Evolutionary conservation across 2,797 vertebrate genomes (phyloP).

Genomic region (Phalloptychus januarius): DNA sequence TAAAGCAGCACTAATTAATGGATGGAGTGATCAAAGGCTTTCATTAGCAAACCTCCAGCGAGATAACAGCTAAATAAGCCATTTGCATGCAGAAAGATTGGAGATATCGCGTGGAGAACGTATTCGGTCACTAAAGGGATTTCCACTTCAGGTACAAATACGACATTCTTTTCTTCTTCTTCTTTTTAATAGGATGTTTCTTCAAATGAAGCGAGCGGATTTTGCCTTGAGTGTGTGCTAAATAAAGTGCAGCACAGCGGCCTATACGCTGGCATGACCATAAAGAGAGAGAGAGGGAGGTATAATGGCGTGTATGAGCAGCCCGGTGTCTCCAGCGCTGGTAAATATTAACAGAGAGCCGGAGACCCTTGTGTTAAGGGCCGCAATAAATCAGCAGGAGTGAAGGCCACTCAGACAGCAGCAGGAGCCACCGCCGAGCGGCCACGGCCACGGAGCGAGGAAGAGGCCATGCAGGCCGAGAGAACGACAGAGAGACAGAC

Average conservation of each 20-base stretch:
- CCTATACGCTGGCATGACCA: conserved; percentile 27
- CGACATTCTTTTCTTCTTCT: not conserved
- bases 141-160: not conserved
- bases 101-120: not conserved
- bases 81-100: not conserved
- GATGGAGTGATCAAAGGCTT: not conserved
- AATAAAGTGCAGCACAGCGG: conserved; percentile 34
- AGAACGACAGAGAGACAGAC: not conserved
- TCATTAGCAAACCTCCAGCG: conserved; percentile 4
- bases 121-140: too few species aligned
- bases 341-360: conserved; percentile 91
- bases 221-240: not conserved
- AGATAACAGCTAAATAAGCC: not conserved
- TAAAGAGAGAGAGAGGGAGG: conserved; percentile 33
- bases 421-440: conserved; percentile 71
- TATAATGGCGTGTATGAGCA: conserved; percentile 35
- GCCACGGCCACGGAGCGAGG: conserved; percentile 24
- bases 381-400: conserved; percentile 86
- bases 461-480: conserved; percentile 33
- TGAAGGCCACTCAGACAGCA: conserved; percentile 85
- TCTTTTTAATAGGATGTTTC: not conserved
- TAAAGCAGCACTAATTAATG: conserved; percentile 2
- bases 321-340: conserved; percentile 72
- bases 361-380: conserved; percentile 68
- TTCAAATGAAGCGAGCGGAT: not conserved